Evolutionary conservation across 2,113 vertebrate genomes (phyloP).

Genomic region (Taxidea taxus): DNA sequence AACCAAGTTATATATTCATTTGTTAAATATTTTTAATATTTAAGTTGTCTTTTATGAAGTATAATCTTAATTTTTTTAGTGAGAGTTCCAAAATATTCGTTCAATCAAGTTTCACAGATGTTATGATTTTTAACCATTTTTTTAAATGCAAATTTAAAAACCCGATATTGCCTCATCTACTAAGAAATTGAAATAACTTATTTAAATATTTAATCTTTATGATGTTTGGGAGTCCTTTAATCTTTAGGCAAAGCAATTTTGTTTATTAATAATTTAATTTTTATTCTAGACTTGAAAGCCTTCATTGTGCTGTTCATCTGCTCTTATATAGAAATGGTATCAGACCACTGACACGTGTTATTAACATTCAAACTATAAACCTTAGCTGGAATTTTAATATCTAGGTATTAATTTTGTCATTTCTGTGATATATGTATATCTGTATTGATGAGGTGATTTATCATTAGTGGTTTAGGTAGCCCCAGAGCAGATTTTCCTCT

Average conservation of each 20-base stretch:
- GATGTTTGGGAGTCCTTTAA: constrained; percentile 57
- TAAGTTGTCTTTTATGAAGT: neutral
- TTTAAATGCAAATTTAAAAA: constrained; percentile 52
- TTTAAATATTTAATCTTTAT: constrained; percentile 62
- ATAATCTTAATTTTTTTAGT: constrained; percentile 1
- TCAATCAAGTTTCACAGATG: neutral
- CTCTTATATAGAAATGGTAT: neutral
- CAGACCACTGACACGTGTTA: neutral
- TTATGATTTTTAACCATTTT: constrained; percentile 17
- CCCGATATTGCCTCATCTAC: neutral
- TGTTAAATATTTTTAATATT: constrained; percentile 17
- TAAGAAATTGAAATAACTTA: constrained; percentile 57
- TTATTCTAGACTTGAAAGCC: constrained; percentile 42
- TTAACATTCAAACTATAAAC: neutral
- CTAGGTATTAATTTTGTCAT: neutral
- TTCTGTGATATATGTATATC: neutral
- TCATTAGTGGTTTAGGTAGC: neutral
- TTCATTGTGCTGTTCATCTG: neutral
- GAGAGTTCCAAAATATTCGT: neutral
- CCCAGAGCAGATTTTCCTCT: neutral
- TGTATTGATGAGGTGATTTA: neutral
- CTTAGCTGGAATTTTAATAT: neutral
- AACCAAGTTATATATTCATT: constrained; percentile 36
- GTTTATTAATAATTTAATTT: constrained; percentile 42
- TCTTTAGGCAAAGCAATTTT: constrained; percentile 49